Conservation (phyloP, 1,140 invertebrate species). For the Euwallacea similis region DNA sequence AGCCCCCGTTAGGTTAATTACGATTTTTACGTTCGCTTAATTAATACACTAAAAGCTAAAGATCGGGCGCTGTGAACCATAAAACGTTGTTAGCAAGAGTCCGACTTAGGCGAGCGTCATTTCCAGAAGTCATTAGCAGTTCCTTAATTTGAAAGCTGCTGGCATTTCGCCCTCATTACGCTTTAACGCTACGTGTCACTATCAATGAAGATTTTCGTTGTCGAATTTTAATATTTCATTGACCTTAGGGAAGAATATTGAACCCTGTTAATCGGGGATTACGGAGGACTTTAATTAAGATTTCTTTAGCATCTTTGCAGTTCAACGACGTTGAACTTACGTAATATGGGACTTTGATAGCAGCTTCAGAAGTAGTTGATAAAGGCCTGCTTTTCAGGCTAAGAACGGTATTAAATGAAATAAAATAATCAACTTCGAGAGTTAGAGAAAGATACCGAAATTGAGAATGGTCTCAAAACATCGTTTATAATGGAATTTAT, state of each 20-base stretch:
- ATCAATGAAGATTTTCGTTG: neutral
- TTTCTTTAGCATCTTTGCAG: too few relatives aligned
- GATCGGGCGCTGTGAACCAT: constrained; percentile 17
- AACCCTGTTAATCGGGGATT: too few relatives aligned
- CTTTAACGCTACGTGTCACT: constrained; percentile 15
- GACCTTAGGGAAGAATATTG: neutral
- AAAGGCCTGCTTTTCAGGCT: too few relatives aligned
- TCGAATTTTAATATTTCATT: constrained; percentile 1
- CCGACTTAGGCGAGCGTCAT: constrained; percentile 25
- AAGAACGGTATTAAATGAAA: too few relatives aligned
- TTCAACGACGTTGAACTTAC: too few relatives aligned
- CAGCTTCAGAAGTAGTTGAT: too few relatives aligned
- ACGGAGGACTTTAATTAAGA: too few relatives aligned
- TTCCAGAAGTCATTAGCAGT: constrained; percentile 33
- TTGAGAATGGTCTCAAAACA: neutral
- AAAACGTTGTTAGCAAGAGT: constrained; percentile 25
- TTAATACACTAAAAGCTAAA: constrained; percentile 23
- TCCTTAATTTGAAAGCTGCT: constrained; percentile 31
- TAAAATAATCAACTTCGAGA: too few relatives aligned
- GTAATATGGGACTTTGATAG: too few relatives aligned
- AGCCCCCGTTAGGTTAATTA: constrained; percentile 13
- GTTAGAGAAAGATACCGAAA: too few relatives aligned
- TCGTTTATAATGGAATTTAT: constrained; percentile 24
- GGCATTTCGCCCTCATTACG: constrained; percentile 25
- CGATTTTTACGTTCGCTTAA: constrained; percentile 23